Conservation (phyloP, 2,888 invertebrate genomes). For the Acronicta psi region DNA sequence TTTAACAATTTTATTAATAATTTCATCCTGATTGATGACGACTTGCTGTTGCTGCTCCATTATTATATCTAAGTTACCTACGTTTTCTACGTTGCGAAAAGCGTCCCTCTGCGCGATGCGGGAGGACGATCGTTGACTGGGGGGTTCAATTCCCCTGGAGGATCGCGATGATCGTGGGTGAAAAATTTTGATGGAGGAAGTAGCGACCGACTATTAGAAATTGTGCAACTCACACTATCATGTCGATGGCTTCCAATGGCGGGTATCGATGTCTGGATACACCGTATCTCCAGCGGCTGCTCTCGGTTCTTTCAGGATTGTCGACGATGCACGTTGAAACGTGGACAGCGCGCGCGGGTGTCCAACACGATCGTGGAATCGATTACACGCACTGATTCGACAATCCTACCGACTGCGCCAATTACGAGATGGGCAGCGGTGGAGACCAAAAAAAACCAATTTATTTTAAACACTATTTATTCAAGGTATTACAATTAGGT, state of each 20-base stretch:
- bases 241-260: not conserved
- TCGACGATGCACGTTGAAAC: conserved; percentile 4
- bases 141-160: too few species aligned
- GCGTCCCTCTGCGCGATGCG: too few species aligned
- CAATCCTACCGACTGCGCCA: conserved; percentile 17
- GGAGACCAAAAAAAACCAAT: too few species aligned
- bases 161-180: not conserved
- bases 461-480: too few species aligned
- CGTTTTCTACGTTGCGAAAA: too few species aligned
- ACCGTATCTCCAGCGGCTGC: conserved; percentile 1
- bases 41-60: too few species aligned
- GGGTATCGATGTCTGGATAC: conserved; percentile 1
- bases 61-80: too few species aligned
- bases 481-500: too few species aligned
- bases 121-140: too few species aligned
- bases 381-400: conserved; percentile 5
- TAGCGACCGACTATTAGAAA: not conserved
- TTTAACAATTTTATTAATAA: too few species aligned
- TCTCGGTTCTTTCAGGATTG: not conserved
- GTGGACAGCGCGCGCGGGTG: conserved; percentile 8
- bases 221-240: conserved; percentile 1
- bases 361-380: conserved; percentile 6
- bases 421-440: conserved; percentile 4
- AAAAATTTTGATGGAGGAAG: not conserved
- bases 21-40: too few species aligned